Conservation (phyloP, 2,113 vertebrate genomes). For the Clarias batrachus region DNA sequence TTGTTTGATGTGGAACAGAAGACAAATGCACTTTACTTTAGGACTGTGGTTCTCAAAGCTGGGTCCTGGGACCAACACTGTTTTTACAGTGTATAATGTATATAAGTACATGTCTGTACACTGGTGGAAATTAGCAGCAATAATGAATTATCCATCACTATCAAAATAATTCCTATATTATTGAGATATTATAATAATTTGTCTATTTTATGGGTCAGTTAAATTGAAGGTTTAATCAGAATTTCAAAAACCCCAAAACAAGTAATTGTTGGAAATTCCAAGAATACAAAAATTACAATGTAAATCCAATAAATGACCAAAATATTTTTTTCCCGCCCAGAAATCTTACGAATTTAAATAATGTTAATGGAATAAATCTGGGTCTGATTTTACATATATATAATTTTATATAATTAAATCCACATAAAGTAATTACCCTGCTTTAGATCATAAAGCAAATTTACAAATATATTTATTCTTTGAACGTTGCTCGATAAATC, state of each 20-base stretch:
- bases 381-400: too few relatives aligned
- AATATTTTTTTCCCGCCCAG: not conserved
- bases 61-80: not conserved
- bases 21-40: not conserved
- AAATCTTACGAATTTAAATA: not conserved
- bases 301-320: not conserved
- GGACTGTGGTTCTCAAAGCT: not conserved
- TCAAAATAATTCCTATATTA: not conserved
- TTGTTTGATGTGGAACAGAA: not conserved
- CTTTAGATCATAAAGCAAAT: not conserved
- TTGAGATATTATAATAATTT: not conserved
- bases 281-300: not conserved
- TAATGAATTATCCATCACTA: not conserved
- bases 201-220: not conserved
- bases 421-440: not conserved
- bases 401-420: not conserved
- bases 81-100: too few relatives aligned
- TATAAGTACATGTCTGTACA: not conserved
- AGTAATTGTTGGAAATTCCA: not conserved
- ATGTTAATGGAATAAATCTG: not conserved
- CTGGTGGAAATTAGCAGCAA: not conserved
- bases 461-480: not conserved
- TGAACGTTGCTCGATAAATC: not conserved
- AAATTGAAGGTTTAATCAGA: not conserved
- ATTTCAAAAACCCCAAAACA: not conserved